Conservation (phyloP, 2,113 vertebrate genomes). For the Phocoena sinus region DNA sequence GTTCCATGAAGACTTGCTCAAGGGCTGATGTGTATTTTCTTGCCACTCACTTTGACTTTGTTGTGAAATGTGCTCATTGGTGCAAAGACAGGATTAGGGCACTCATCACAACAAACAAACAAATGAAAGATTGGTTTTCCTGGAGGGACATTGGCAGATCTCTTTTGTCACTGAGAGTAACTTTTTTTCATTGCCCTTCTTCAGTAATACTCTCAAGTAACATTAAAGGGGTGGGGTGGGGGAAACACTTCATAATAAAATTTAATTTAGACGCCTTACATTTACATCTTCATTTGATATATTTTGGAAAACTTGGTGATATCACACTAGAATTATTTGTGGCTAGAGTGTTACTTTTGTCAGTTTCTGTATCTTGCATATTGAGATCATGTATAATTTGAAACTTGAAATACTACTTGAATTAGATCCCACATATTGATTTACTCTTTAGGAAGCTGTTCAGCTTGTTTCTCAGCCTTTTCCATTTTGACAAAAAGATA, state of each 20-base stretch:
- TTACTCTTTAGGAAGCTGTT: conserved; percentile 42
- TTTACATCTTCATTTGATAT: background rate
- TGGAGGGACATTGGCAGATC: background rate
- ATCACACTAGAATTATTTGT: background rate
- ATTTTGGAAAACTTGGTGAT: background rate
- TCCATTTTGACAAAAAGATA: conserved; percentile 47
- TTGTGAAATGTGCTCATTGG: background rate
- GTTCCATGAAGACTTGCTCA: too few species aligned
- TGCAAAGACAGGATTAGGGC: background rate
- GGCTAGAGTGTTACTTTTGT: conserved; percentile 28
- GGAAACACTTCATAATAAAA: background rate
- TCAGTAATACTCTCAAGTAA: background rate
- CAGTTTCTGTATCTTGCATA: conserved; percentile 27
- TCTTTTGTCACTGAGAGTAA: background rate
- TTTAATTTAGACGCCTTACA: background rate
- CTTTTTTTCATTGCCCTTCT: background rate
- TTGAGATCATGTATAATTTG: conserved; percentile 20
- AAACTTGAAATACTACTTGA: conserved; percentile 32
- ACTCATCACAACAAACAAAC: background rate
- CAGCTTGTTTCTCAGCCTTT: background rate
- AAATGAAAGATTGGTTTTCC: background rate
- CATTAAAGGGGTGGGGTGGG: background rate
- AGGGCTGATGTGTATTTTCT: background rate
- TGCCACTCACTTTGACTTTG: background rate
- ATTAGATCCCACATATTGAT: background rate